phyloP scores from a whole-genome alignment of 2,888 invertebrate genomes.

The Rapana venosa region DNA sequence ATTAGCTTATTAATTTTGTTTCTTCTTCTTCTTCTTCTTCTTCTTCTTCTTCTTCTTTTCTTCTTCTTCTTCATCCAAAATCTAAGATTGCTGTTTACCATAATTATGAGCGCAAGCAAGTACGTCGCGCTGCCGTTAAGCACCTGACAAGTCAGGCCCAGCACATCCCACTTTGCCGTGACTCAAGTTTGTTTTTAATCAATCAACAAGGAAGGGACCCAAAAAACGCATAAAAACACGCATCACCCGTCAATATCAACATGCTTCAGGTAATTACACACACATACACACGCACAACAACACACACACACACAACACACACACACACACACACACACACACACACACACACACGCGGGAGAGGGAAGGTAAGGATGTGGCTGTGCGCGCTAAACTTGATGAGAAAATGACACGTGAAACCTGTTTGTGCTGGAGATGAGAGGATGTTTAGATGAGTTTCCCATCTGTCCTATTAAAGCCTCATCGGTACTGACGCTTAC shows the following conservation, averaged over 20 bases:
- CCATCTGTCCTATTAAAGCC: background rate
- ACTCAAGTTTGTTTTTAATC: no score
- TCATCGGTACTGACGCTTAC: background rate
- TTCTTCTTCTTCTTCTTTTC: no score
- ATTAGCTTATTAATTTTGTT: no score
- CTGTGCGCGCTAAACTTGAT: background rate
- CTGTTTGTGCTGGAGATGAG: background rate
- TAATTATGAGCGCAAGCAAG: no score
- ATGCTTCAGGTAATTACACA: background rate
- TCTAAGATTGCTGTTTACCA: no score
- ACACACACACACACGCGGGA: background rate
- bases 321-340: constrained; percentile 5
- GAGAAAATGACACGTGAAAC: background rate
- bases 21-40: no score
- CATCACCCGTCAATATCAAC: background rate
- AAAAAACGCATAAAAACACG: background rate
- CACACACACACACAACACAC: no score
- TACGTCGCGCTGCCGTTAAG: no score
- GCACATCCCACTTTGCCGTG: no score
- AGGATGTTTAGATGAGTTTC: background rate
- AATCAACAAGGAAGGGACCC: background rate
- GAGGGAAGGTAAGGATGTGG: background rate
- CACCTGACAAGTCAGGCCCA: no score
- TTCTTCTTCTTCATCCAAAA: no score
- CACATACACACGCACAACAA: background rate